These are phyloP conservation scores for Caradrina clavipalpis DNA, from an alignment of 2,888 invertebrate genomes.

Conservation along the genomic window DNA sequence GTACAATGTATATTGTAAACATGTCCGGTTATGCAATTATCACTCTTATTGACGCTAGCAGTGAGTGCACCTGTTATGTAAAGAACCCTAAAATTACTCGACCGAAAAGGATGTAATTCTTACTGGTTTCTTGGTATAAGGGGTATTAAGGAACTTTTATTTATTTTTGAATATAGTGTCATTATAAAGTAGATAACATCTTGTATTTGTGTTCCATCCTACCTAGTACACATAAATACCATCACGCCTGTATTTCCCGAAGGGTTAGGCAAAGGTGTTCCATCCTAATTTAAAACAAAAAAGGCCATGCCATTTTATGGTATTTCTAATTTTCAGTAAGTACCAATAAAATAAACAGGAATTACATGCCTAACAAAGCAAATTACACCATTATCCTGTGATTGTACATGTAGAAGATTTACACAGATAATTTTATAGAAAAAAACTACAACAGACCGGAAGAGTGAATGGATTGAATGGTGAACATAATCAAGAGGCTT, in stretches of 20 bases:
- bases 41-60: constrained; percentile 9
- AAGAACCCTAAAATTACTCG: constrained; percentile 27
- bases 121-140: not conserved
- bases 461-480: constrained; percentile 54
- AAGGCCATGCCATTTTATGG: not conserved
- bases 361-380: constrained; percentile 40
- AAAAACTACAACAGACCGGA: constrained; percentile 54
- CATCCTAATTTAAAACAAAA: too few species aligned
- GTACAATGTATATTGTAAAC: not conserved
- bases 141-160: not conserved
- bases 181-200: too few species aligned
- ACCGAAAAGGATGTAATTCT: constrained; percentile 5
- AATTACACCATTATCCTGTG: constrained; percentile 53
- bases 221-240: too few species aligned
- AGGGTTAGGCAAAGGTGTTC: too few species aligned
- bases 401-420: constrained; percentile 50
- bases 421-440: constrained; percentile 49
- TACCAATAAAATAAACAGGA: constrained; percentile 3
- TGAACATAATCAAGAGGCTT: constrained; percentile 58
- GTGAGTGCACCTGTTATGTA: constrained; percentile 18
- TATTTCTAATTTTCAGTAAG: not conserved
- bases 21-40: constrained; percentile 19
- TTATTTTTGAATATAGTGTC: too few species aligned
- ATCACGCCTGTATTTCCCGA: too few species aligned
- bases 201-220: too few species aligned